Evolutionary conservation across 2,888 invertebrate species (phyloP).

Genomic region (Sturmia bella): DNA sequence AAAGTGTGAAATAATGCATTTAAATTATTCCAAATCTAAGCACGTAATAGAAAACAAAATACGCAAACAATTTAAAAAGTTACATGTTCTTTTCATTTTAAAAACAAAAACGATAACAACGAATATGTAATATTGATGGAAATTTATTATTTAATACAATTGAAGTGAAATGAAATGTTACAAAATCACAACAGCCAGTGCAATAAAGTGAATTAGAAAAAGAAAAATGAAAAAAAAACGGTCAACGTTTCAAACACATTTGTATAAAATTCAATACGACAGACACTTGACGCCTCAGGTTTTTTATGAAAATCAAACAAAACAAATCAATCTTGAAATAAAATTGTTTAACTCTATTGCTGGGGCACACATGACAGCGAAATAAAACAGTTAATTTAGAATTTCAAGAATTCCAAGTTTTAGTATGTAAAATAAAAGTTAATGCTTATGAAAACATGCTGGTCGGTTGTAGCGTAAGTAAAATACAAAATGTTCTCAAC

Average conservation of each 20-base stretch:
- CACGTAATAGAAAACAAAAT: constrained; percentile 43
- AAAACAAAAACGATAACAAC: constrained; percentile 44
- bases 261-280: constrained; percentile 18
- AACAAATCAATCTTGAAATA: constrained; percentile 3
- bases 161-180: constrained; percentile 32
- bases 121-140: constrained; percentile 43
- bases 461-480: not conserved
- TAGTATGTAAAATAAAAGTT: not conserved
- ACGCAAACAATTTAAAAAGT: not conserved
- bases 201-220: too few relatives aligned
- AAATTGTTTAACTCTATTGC: not conserved
- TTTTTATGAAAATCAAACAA: constrained; percentile 11
- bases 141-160: constrained; percentile 60
- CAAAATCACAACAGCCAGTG: not conserved
- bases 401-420: constrained; percentile 35
- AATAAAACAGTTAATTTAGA: constrained; percentile 42
- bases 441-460: not conserved
- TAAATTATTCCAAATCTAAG: constrained; percentile 39
- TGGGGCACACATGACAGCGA: not conserved
- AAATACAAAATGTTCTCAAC: too few relatives aligned
- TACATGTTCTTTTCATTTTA: constrained; percentile 53
- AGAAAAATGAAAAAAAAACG: not conserved
- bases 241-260: constrained; percentile 38
- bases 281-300: constrained; percentile 64
- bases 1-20: constrained; percentile 28